These are phyloP conservation scores for Tenodera sinensis DNA, from an alignment of 2,888 invertebrate genomes.

Conservation along the genomic window DNA sequence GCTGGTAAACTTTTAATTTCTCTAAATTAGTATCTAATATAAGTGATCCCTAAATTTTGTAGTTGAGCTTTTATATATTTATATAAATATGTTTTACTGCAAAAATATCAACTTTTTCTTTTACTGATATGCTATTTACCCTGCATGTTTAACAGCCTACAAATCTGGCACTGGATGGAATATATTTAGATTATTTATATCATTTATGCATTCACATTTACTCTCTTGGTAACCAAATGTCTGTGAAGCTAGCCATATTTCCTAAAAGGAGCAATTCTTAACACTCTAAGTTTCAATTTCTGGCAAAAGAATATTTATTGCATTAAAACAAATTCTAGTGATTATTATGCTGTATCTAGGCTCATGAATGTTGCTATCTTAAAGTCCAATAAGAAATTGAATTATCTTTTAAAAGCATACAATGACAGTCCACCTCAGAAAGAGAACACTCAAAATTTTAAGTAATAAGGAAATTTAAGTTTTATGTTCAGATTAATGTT, in stretches of 20 bases:
- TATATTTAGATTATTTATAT: background rate
- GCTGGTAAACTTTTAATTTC: too few species aligned
- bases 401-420: too few species aligned
- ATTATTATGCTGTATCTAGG: too few species aligned
- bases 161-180: background rate
- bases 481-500: too few species aligned
- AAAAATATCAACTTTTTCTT: background rate
- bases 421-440: too few species aligned
- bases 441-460: too few species aligned
- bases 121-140: background rate
- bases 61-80: background rate
- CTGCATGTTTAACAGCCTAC: background rate
- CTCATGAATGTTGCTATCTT: too few species aligned
- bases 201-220: background rate
- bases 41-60: background rate
- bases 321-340: too few species aligned
- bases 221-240: background rate
- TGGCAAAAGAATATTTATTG: background rate
- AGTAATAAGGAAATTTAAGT: too few species aligned
- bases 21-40: background rate
- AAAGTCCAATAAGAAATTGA: too few species aligned
- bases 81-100: background rate
- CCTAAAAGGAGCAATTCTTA: too few species aligned
- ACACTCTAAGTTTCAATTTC: background rate
- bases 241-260: too few species aligned